Base-by-base conservation (phyloP, 2,888 invertebrate species). In the Pogonocherus hispidulus region DNA sequence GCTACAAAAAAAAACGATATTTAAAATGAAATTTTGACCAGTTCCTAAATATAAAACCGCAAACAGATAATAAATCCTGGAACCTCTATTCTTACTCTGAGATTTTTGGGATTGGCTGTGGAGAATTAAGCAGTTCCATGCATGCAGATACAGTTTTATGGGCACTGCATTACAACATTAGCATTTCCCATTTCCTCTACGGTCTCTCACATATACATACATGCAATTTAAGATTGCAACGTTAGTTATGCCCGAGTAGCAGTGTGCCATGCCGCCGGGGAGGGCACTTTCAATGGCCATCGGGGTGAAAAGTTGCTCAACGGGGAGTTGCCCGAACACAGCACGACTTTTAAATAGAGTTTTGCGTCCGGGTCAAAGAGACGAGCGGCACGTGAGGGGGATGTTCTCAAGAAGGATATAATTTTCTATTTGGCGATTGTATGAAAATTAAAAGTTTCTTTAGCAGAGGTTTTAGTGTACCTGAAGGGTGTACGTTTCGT, bases 121-220 rank as follows among this genome's bases (percentile, higher is more conserved):
- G 46, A 27, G 75, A 77, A 77, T 77, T 77, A 77, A 77, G 76
- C 75, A 71, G 69, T 77, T 70, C 73, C 63, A 76, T 77, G 77
- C 77, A 77, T 77, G 76, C 76, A 76, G 76, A 77, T 75, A 63
- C 75, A 75, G 72, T 77, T 77, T 77, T 77, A 77, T 75, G 76
- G 76, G 74, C 74, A 71, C 74, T 74, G 77, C 76, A 77, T 75
- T 75, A 73, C 77, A 63, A 71, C 78, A 78, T 78, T 78, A 78
- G 76, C 78, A 78, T 78, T 77, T 78, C 75, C 78, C 78, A 78
- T 78, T 78, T 78, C 78, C 78, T 78, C 72, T 74, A 74, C 74
- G 66, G 74, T 69, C 69, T 73, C 76, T 69, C 69, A 72, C 71
- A 76, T 72, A 74, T 69, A 77, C 75, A 74, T 74, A 72, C 76